phyloP scores from a whole-genome alignment of 2,888 invertebrate genomes.

The Acanthosepion lycidas region DNA sequence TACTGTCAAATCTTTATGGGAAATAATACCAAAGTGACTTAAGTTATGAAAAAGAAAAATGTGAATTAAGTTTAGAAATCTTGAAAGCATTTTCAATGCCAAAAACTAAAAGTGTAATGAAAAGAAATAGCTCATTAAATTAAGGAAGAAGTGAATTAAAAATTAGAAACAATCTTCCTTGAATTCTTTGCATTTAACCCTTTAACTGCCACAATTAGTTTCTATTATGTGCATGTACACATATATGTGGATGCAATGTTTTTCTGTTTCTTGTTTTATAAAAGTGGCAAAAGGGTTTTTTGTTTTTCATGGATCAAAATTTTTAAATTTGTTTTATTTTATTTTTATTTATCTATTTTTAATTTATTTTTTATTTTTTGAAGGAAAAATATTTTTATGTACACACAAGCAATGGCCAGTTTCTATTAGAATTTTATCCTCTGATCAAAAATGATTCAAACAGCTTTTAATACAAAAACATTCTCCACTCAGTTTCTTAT shows the following conservation, averaged over 20 bases:
- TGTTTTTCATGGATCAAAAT: not conserved
- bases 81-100: not conserved
- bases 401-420: slow-evolving; percentile 21
- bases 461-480: not conserved
- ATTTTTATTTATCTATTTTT: not conserved
- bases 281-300: slow-evolving; percentile 18
- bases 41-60: not conserved
- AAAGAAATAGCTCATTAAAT: slow-evolving; percentile 33
- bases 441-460: not conserved
- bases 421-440: not conserved
- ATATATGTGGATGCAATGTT: not conserved
- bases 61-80: not conserved
- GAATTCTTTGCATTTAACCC: slow-evolving; percentile 33
- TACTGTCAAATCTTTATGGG: not conserved
- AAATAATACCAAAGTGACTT: not conserved
- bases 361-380: not conserved
- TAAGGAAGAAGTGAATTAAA: not conserved
- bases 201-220: not conserved
- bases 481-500: not conserved
- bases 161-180: not conserved
- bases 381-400: not conserved
- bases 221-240: not conserved
- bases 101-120: not conserved
- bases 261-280: not conserved
- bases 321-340: not conserved